These are phyloP conservation scores for Plotosus lineatus DNA, from an alignment of 2,113 vertebrate genomes.

Conservation along the genomic window DNA sequence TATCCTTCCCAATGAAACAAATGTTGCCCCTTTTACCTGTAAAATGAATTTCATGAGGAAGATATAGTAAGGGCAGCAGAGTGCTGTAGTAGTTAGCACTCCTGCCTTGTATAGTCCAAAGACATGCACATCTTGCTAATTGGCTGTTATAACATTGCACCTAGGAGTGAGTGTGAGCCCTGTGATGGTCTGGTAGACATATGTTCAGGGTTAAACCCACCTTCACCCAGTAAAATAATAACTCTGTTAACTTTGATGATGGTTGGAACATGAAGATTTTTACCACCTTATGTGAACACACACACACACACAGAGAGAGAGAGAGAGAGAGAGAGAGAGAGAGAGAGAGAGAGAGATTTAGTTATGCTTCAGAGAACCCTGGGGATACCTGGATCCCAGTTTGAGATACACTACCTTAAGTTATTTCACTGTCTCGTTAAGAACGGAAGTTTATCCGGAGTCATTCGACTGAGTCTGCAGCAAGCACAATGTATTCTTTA, in stretches of 20 bases:
- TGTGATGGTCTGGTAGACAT: too few species aligned
- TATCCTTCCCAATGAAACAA: too few species aligned
- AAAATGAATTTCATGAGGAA: not conserved
- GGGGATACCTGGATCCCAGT: not conserved
- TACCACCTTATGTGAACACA: not conserved
- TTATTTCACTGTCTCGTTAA: slow-evolving; percentile 24
- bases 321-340: too few species aligned
- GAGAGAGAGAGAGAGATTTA: not conserved
- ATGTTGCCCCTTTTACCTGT: not conserved
- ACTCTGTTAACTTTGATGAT: not conserved
- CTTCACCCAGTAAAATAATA: not conserved
- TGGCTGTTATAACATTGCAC: too few species aligned
- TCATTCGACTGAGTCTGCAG: slow-evolving; percentile 30
- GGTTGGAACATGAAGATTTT: not conserved
- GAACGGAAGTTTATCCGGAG: slow-evolving; percentile 4
- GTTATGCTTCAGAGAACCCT: not conserved
- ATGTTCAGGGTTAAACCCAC: too few species aligned
- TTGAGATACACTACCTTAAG: not conserved
- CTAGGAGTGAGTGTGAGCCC: too few species aligned
- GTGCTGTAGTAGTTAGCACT: too few species aligned
- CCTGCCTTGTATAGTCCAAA: too few species aligned
- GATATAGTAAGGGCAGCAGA: too few species aligned
- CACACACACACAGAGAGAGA: too few species aligned
- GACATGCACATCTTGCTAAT: too few species aligned
- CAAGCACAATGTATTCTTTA: slow-evolving; percentile 54